Conservation (phyloP, 1,140 invertebrate species). For the Polyergus mexicanus region DNA sequence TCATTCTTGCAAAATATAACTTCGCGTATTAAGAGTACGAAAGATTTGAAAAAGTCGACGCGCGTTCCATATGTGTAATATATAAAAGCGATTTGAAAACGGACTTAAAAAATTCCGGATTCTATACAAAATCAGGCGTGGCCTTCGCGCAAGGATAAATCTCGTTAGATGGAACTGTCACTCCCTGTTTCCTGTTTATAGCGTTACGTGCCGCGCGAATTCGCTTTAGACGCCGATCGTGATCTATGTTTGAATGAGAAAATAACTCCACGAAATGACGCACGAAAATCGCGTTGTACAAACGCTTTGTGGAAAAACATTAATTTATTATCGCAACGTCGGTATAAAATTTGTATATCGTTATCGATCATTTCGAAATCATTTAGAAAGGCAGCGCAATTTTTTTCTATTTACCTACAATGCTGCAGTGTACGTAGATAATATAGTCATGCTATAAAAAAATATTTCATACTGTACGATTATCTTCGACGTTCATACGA, state of each 20-base stretch:
- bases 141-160: constrained; percentile 55
- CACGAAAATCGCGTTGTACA: constrained; percentile 21
- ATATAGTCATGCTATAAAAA: background rate
- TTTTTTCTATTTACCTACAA: constrained; percentile 13
- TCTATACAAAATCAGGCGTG: constrained; percentile 6
- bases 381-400: background rate
- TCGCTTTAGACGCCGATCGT: constrained; percentile 45
- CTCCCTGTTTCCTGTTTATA: constrained; percentile 50
- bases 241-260: constrained; percentile 37
- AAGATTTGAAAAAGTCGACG: background rate
- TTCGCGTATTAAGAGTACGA: background rate
- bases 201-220: constrained; percentile 28
- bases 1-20: constrained; percentile 38
- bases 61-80: background rate
- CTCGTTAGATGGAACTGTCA: constrained; percentile 53
- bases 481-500: background rate
- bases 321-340: constrained; percentile 33
- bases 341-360: background rate
- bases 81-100: background rate
- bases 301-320: constrained; percentile 6
- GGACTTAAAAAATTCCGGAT: constrained; percentile 9
- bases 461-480: background rate
- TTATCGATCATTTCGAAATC: background rate
- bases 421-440: background rate
- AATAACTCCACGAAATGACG: constrained; percentile 30